These are phyloP conservation scores for Pteropus alecto DNA, from an alignment of 2,113 vertebrate species.

Conservation along the genomic window DNA sequence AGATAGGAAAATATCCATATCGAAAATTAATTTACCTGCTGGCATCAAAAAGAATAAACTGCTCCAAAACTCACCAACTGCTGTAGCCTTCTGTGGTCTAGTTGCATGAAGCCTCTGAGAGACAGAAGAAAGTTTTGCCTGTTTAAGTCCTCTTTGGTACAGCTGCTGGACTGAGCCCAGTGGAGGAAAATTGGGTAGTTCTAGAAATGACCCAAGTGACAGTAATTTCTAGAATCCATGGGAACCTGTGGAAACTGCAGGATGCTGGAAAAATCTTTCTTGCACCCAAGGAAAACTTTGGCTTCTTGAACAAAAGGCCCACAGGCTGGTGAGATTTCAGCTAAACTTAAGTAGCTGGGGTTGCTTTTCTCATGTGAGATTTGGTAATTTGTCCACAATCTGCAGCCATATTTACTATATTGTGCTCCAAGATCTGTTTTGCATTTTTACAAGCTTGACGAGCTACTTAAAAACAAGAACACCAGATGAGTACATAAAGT, in stretches of 20 bases:
- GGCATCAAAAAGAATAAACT: background rate
- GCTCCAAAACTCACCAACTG: background rate
- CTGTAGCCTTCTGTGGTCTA: background rate
- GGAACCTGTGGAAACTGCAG: slow-evolving; percentile 63
- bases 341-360: slow-evolving; percentile 51
- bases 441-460: slow-evolving; percentile 61
- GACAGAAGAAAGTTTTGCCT: background rate
- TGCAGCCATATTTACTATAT: slow-evolving; percentile 53
- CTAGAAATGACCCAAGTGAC: slow-evolving; percentile 63
- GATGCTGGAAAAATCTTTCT: slow-evolving; percentile 63
- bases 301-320: slow-evolving; percentile 28
- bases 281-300: background rate
- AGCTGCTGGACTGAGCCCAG: slow-evolving; percentile 55
- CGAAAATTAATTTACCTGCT: background rate
- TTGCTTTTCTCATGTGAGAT: slow-evolving; percentile 56
- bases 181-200: slow-evolving; percentile 65
- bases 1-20: background rate
- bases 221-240: slow-evolving; percentile 11
- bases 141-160: background rate
- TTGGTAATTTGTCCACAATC: slow-evolving; percentile 54
- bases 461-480: background rate
- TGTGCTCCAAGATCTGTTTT: slow-evolving; percentile 47
- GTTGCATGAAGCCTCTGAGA: background rate
- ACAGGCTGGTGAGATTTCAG: slow-evolving; percentile 46
- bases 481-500: background rate